These are phyloP conservation scores for Leptodirus hochenwartii DNA, from an alignment of 2,888 invertebrate species.

Conservation along the genomic window DNA sequence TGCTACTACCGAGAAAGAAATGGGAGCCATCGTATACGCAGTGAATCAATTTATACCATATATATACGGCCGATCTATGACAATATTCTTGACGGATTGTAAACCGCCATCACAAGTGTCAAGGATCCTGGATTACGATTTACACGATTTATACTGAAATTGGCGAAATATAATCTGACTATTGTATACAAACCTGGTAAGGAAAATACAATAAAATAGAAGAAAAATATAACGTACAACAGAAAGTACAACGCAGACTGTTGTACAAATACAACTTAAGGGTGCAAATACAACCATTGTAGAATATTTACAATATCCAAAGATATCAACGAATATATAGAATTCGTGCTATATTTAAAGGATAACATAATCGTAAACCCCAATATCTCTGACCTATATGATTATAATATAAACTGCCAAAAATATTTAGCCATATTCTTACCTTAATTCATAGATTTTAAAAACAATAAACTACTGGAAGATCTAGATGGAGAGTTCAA, in stretches of 20 bases:
- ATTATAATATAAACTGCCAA: too few relatives aligned
- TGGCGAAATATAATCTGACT: conserved; percentile 16
- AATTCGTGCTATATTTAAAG: too few relatives aligned
- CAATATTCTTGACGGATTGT: conserved; percentile 17
- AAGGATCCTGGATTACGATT: conserved; percentile 15
- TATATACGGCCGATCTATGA: conserved; percentile 16
- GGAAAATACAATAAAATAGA: conserved; percentile 12
- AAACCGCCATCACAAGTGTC: conserved; percentile 4
- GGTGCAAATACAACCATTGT: too few relatives aligned
- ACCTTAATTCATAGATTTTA: too few relatives aligned
- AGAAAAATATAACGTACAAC: too few relatives aligned
- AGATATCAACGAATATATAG: too few relatives aligned
- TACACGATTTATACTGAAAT: conserved; percentile 16
- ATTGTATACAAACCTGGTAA: conserved; percentile 15
- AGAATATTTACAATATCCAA: too few relatives aligned
- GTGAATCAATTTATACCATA: conserved; percentile 17
- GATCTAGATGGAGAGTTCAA: too few relatives aligned
- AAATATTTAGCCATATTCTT: too few relatives aligned
- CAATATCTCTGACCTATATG: too few relatives aligned
- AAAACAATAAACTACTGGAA: too few relatives aligned
- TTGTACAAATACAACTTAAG: too few relatives aligned
- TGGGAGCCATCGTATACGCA: conserved; percentile 16
- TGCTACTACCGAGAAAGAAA: conserved; percentile 16
- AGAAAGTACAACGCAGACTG: conserved; percentile 14
- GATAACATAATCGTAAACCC: conserved; percentile 1